Evolutionary conservation across 2,113 vertebrate genomes (phyloP).

Genomic region (Cheilinus undulatus): DNA sequence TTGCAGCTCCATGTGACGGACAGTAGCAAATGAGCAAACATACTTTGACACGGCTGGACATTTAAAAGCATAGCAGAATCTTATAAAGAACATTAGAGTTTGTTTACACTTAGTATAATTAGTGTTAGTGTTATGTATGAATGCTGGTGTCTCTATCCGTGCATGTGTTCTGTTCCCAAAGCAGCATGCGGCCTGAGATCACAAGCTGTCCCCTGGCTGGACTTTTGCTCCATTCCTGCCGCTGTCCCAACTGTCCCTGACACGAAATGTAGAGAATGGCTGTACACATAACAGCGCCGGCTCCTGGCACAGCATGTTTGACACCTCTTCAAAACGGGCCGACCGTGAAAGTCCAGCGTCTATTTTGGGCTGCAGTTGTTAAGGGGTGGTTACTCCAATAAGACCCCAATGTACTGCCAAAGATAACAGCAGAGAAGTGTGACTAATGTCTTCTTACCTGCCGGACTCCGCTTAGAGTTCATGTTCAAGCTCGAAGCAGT

Average conservation of each 20-base stretch:
- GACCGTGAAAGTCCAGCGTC: conserved; percentile 63
- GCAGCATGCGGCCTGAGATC: conserved; percentile 47
- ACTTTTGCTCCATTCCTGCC: conserved; percentile 67
- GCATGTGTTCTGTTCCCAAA: conserved; percentile 39
- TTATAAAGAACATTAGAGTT: background rate
- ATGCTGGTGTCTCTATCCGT: conserved; percentile 10
- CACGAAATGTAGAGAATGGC: conserved; percentile 59
- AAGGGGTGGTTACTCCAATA: conserved; percentile 68
- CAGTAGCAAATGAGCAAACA: conserved; percentile 44
- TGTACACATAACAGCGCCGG: conserved; percentile 35
- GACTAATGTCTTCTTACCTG: conserved; percentile 60
- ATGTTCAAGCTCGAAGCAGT: conserved; percentile 12
- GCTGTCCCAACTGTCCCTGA: conserved; percentile 65
- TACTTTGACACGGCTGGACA: conserved; percentile 15
- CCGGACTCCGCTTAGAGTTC: conserved; percentile 54
- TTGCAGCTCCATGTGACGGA: conserved; percentile 5
- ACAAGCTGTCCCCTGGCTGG: conserved; percentile 72
- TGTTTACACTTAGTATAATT: conserved; percentile 6
- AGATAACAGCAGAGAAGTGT: conserved; percentile 67
- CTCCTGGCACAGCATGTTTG: conserved; percentile 58
- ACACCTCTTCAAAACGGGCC: conserved; percentile 75
- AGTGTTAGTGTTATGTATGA: background rate
- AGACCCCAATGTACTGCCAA: conserved; percentile 77
- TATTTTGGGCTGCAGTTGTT: conserved; percentile 78
- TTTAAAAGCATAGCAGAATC: background rate